Evolutionary conservation across 2,888 invertebrate species (phyloP), one percentile per base, ranked within the genome.

Genomic region (Drosophila mercatorum): DNA sequence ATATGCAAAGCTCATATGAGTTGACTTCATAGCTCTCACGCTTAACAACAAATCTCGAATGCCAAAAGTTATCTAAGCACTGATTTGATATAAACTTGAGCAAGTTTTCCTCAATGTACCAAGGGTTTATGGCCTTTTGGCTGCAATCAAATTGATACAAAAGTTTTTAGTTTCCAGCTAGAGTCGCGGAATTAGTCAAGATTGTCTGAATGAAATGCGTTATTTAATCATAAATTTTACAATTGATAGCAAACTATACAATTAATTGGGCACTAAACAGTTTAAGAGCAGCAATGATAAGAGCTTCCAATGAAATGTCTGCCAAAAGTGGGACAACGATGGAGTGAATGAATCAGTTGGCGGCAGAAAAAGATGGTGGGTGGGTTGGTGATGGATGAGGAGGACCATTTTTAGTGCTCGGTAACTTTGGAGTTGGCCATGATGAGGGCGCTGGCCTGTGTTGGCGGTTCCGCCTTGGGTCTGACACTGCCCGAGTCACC

Each of bases 401-500:
- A 3, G 12, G 10, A 43, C 3, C 2, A 22, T 22, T 10, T 0
- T 49, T n/a, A 53, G n/a, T 46, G 66, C 46, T 75, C 47, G 2
- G 36, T n/a, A 10, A 59, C n/a, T 31, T 65, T 34, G 10, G 72
- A 47, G 5, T 40, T 28, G 10, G 49, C 17, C 22, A 65, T 8
- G 0, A 65, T 12, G 7, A 59, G 31, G 5, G n/a, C 14, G 0
- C 31, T 5, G 8, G 70, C 6, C 12, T 28, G 46, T 5, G 34
- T 1, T 1, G 51, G 31, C 31, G 28, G 31, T 0, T 59, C 69
- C 11, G 38, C 0, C 14, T 58, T 57, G 14, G 5, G 5, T n/a
- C 38, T 59, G n/a, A 28, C 38, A 17, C n/a, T 40, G 36, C 34
- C 46, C 3, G 63, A 31, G n/a, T 75, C 70, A 2, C 57, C 76